Evolutionary conservation across 2,888 invertebrate species (phyloP), one percentile per base, ranked within the genome.

Genomic region (Athalia cordata): DNA sequence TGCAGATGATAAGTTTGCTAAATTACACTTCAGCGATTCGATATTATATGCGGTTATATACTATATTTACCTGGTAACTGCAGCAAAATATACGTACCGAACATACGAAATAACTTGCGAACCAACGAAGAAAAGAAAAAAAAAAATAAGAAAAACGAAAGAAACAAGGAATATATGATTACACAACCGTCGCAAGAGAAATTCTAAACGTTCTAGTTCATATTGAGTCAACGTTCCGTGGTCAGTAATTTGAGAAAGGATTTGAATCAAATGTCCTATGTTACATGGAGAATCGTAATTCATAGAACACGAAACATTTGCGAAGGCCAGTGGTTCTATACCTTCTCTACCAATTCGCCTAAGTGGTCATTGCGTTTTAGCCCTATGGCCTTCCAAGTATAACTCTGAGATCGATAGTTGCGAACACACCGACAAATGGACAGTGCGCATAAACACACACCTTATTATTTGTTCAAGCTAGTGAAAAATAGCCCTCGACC

Each of bases 221-320:
- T 49, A 29, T 49, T 47, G 47, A 43, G 43, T 3, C 8, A 11
- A 43, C 29, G 68, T 52, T 55, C 47, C 45, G 59, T 45, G 59
- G 49, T 72, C 47, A 8, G 57, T 45, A 72, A 72, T 11, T n/a
- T 11, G 29, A 55, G n/a, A 15, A 6, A 29, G 50, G 52, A 52
- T 55, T 9, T 29, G 68, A 43, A 68, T 55, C 55, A 55, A 55
- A 43, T 52, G 4, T 59, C 72, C 47, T 45, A 29, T 29, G 29
- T 29, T 29, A 29, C 29, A 29, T 29, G 29, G 29, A 72, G 47
- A 57, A 13, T 59, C 47, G 59, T 72, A 47, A 72, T 47, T 72
- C 59, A 72, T 72, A 72, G 57, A 59, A 72, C 59, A 72, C 72
- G 72, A 59, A 72, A 72, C 59, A 72, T 72, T 72, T 72, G 72